Base-by-base conservation (phyloP, 1,140 invertebrate genomes). In the Condylostylus longicornis region DNA sequence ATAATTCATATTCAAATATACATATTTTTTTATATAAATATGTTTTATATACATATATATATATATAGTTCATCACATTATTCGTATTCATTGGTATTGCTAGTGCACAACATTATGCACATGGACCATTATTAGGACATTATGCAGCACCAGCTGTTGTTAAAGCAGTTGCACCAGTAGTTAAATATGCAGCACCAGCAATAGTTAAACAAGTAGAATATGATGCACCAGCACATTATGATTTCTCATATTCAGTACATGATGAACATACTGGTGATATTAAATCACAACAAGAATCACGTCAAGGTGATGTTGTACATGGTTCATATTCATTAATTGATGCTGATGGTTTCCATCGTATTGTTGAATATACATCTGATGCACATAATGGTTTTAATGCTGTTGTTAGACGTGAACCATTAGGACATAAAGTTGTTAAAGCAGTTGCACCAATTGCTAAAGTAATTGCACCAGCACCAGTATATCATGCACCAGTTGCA, bases 341-440 rank as follows among this genome's bases (percentile, higher is more conserved):
- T 18, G 59, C 72, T 35, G 72, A 74, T 47, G 71, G 72, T 27
- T 71, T 69, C 41, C 53, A 68, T 31, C 65, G 75, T 42, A 70
- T 67, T 17, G 74, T 77, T 14, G 71, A 75, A 43, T 77, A 79
- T 58, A 73, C 72, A 18, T 70, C 70, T 32, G 69, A 72, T 51
- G 61, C 67, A n/a, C 57, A 60, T 23, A 60, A 57, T 33, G 57
- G 61, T 23, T 63, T 63, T 43, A 67, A 65, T 45, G 65, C 64
- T 1, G 55, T 66, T 15, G 64, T 66, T 0, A 64, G 63, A 44
- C 62, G 61, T 37, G 55, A 54, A 30, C 61, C 58, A 2, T 53
- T 61, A 35, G 59, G 58, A 8, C 54, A 60, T 0, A 58, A 60
- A 42, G 50, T 63, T 18, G 45, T 62, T 18, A 68, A 53, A 54